These are phyloP conservation scores for Chrysodeixis includens DNA, from an alignment of 2,888 invertebrate species.

Conservation along the genomic window DNA sequence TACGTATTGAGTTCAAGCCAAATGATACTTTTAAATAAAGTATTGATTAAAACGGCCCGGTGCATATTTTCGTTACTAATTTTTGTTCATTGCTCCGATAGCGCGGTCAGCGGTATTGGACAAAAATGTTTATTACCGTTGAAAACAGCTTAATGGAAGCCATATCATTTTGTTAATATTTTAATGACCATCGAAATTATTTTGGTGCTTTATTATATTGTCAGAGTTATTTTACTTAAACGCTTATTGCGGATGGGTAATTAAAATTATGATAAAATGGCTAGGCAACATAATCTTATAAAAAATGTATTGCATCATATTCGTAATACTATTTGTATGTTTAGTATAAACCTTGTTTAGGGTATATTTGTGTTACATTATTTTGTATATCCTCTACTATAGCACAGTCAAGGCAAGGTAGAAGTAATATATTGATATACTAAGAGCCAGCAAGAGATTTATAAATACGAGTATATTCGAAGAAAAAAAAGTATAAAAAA, in stretches of 20 bases:
- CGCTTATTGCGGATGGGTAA: background rate
- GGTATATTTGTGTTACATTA: too few relatives aligned
- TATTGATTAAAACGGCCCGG: conserved; percentile 6
- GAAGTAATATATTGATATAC: too few relatives aligned
- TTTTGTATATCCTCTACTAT: too few relatives aligned
- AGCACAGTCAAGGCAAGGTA: too few relatives aligned
- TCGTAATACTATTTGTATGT: too few relatives aligned
- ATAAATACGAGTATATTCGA: too few relatives aligned
- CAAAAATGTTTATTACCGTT: conserved; percentile 12
- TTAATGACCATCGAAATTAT: conserved; percentile 18
- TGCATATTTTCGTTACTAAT: background rate
- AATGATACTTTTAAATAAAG: conserved; percentile 11
- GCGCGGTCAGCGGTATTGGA: background rate
- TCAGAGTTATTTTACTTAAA: conserved; percentile 5
- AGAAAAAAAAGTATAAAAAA: too few relatives aligned
- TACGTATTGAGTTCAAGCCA: background rate
- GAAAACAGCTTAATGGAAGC: conserved; percentile 14
- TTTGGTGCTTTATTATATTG: conserved; percentile 10
- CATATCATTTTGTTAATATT: conserved; percentile 28
- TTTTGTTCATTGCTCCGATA: background rate
- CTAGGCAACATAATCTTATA: conserved; percentile 9
- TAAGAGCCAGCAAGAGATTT: too few relatives aligned
- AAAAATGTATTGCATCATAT: background rate
- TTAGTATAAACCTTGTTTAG: too few relatives aligned
- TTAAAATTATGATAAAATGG: conserved; percentile 8